Base-by-base conservation (phyloP, 2,797 vertebrate species). In the Takifugu ocellatus region DNA sequence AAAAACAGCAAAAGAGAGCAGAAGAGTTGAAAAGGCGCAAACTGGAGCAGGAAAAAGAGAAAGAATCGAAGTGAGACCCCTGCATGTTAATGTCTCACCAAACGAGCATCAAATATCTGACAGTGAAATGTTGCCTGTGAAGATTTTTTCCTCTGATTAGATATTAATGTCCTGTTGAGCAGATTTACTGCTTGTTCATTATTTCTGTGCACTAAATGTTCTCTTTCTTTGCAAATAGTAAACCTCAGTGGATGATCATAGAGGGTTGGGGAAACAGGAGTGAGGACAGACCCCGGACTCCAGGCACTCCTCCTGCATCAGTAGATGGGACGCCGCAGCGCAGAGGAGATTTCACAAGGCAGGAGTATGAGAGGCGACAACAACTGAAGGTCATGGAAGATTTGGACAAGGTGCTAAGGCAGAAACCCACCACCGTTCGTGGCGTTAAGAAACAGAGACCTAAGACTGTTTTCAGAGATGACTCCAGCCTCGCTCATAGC, bases 301-400 rank as follows among this genome's bases (percentile, higher is more conserved):
- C 90, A 4, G 81, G 76, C 33, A 90, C 90, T 10, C 86, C 89
- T 31, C 70, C 87, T 11, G 47, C 76, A 15, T 60, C 90, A 21
- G 54, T 77, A 5, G 90, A 92, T 27, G 87, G 85, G 46, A 90
- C 87, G 9, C 88, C 84, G 11, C 88, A 91, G 53, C 89, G 93
- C 31, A 87, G 94, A 11, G 94, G 92, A 2, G 91, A 92, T 33
- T 96, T 97, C 82, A 97, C 94, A 0, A 82, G 87, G 45, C 91
- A 89, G 29, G 95, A 97, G 81, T 95, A 97, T 21, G 90, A 93
- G 55, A 87, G 93, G 7, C 85, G 95, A 31, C 94, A 94, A 0
- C 95, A 97, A 84, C 87, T 97, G 33, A 96, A 94, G 83, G 87
- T 97, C 63, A 97, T 97, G 95, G 94, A 95, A 1, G 94, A 97